Conservation (phyloP, 1,140 invertebrate species). For the Dreissena polymorpha region DNA sequence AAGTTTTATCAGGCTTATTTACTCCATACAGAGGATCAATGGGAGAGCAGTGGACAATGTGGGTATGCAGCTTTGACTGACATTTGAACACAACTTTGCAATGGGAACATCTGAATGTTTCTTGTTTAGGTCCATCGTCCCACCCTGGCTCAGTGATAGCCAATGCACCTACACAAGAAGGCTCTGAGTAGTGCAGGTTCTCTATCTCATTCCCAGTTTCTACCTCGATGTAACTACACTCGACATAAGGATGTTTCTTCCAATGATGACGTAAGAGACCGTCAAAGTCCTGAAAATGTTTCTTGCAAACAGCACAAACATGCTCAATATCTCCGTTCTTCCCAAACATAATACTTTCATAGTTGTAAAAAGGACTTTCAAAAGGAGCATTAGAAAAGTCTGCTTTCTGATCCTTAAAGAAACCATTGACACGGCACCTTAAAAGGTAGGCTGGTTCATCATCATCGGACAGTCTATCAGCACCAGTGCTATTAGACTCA, state of each 20-base stretch:
- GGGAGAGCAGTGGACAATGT: slow-evolving; percentile 64
- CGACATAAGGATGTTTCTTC: slow-evolving; percentile 66
- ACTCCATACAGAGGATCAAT: slow-evolving; percentile 43
- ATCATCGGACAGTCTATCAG: too few relatives aligned
- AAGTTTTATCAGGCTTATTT: slow-evolving; percentile 29
- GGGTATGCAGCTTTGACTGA: slow-evolving; percentile 63
- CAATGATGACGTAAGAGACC: slow-evolving; percentile 62
- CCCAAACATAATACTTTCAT: slow-evolving; percentile 65
- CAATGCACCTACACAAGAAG: slow-evolving; percentile 59
- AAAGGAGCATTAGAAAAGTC: slow-evolving; percentile 27
- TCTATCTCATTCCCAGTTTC: slow-evolving; percentile 59
- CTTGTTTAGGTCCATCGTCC: slow-evolving; percentile 39
- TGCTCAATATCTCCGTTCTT: slow-evolving; percentile 57
- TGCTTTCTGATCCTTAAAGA: slow-evolving; percentile 12
- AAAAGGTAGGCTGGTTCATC: too few relatives aligned
- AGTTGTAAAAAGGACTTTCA: slow-evolving; percentile 54
- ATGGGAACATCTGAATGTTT: slow-evolving; percentile 65
- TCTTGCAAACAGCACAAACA: slow-evolving; percentile 66
- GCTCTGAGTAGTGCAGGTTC: slow-evolving; percentile 57
- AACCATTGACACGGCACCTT: too few relatives aligned
- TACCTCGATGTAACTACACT: slow-evolving; percentile 63
- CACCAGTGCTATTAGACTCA: too few relatives aligned
- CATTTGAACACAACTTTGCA: slow-evolving; percentile 63
- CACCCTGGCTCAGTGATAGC: slow-evolving; percentile 58
- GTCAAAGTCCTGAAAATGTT: slow-evolving; percentile 59